Base-by-base conservation (phyloP, 2,113 vertebrate species). In the Chlamydotis undulata region DNA sequence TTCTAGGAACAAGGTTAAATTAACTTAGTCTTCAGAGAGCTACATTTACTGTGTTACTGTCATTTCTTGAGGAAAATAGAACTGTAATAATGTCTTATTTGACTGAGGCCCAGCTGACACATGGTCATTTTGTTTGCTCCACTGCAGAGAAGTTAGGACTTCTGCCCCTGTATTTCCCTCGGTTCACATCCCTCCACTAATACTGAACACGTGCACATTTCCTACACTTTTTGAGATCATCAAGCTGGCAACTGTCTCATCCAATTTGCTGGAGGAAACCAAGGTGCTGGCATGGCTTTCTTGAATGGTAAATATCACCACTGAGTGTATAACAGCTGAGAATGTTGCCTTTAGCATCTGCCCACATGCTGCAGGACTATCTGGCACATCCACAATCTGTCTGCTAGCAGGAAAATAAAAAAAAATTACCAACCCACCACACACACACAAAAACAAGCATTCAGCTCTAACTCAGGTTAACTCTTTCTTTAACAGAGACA, bases 311-410 rank as follows among this genome's bases (percentile, higher is more conserved):
- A 96, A 91, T 81, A 92, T 87, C 83, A 87, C 56, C 78, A 47
- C 89, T 50, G 80, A 63, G 73, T 39, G 49, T 78, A 73, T 87
- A 93, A 87, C 90, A 95, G 78, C 89, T 95, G 87, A 93, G 74
- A 83, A 77, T 74, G 85, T 77, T 91, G 84, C 93, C 93, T 85
- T 67, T 87, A 77, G 93, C 89, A 93, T 94, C 94, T 97, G 94
- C 93, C 91, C 94, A 97, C 83, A 45, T 87, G 84, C 95, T 95
- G 74, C 70, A 94, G 94, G 78, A 80, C 71, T 87, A 76, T 87
- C 87, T 97, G 95, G 71, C 91, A 89, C 77, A 88, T 67, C 84
- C 77, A 76, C 47, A 70, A 15, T 69, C 81, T 53, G 35, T 87
- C 91, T 94, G 77, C 84, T 64, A 65, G 53, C 71, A 93, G 67